Evolutionary conservation across 2,888 invertebrate genomes (phyloP), one percentile per base, ranked within the genome.

Genomic region (Leptinotarsa tumamoca): DNA sequence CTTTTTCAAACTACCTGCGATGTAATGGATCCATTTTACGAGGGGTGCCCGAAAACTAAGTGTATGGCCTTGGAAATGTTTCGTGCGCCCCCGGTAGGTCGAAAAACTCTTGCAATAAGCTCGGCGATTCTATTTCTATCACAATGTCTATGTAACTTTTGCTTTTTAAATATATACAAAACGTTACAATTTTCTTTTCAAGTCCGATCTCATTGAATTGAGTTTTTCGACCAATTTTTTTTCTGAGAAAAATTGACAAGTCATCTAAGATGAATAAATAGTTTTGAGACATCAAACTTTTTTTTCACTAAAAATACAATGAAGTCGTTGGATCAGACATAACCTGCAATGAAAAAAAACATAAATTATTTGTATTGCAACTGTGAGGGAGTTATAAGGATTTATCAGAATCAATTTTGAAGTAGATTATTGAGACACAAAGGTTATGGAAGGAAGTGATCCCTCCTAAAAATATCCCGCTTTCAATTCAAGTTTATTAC

Each of bases 261-360:
- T 80, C 80, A 70, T 77, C 82, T 82, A 83, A 82, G 75, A 78
- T 72, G 78, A 78, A 78, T 82, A 78, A 80, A 78, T 81, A 80
- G 67, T 74, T 79, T 80, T 80, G 76, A 80, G 78, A 81, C 80
- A 81, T 78, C 69, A 80, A 74, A 78, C 61, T 72, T 61, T 77
- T 77, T 74, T 71, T 76, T 77, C 71, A 77, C 77, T 78, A 80
- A 80, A 76, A 75, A 77, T 78, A 79, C 71, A 61, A 73, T 75
- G 68, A 77, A 75, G 79, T 80, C 79, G 80, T 78, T 80, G 80
- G 74, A 72, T 74, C 72, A 71, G 70, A 58, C 72, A 71, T 76
- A 68, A 69, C 76, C 73, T 72, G 68, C 63, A 75, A 76, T 50
- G 33, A 63, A 63, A 58, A 33, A 63, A 63, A n/a, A 5, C 43